Evolutionary conservation across 1,140 invertebrate genomes (phyloP), one percentile per base, ranked within the genome.

Genomic region (Microplitis demolitor): DNA sequence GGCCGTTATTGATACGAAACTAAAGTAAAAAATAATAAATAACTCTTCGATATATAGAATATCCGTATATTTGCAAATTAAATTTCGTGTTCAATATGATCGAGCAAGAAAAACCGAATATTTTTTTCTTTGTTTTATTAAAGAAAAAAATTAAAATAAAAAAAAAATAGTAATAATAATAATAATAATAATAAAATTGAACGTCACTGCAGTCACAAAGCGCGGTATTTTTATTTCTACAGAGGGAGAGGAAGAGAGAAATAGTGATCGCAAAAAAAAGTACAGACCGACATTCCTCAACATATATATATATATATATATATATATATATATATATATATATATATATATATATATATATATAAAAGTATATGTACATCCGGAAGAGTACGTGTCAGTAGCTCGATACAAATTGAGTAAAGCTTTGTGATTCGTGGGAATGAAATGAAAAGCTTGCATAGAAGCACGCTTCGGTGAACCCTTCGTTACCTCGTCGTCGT

Each of bases 371-470:
- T 37, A 4, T 34, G 14, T n/a, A 34, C 13, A 62, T 62, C 33
- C 31, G 34, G 31, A 31, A 58, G 70, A 66, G 51, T 31, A 67
- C 39, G 24, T 66, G 63, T 56, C 39, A 58, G 64, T 60, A 39
- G 63, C 31, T 67, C 64, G 54, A 72, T 72, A 72, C 71, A 72
- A 72, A 72, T 72, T 72, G 63, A 67, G 64, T 72, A 60, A 72
- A 72, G 71, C 71, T 72, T 72, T 67, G 64, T 72, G 71, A 72
- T 72, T 67, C 64, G 64, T 72, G 66, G 54, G 39, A 72, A 61
- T 58, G 37, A 72, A 72, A 72, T 72, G 71, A 72, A 72, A 72
- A 72, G 54, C 56, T 72, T 39, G 14, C 16, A 58, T 45, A 51
- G 60, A n/a, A 39, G 14, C 39, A 56, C 39, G 71, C 35, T 72